These are phyloP conservation scores for Dissostichus mawsoni DNA, from an alignment of 2,113 vertebrate genomes.

Conservation along the genomic window DNA sequence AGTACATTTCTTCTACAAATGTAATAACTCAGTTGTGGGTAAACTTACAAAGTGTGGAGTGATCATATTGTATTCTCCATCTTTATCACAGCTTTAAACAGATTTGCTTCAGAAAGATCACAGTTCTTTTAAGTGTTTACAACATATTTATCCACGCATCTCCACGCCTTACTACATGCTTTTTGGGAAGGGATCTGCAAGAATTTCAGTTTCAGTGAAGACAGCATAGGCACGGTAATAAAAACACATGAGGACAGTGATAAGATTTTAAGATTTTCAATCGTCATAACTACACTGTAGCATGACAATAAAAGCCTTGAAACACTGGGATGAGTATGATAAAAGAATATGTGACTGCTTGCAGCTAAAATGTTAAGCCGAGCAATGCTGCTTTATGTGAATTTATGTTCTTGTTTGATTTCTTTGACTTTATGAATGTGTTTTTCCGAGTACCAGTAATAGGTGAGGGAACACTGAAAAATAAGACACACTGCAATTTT, in stretches of 20 bases:
- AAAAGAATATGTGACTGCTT: conserved; percentile 32
- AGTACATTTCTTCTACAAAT: conserved; percentile 15
- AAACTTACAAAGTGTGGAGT: conserved; percentile 4
- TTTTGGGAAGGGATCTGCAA: conserved; percentile 14
- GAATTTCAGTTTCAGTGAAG: conserved; percentile 5
- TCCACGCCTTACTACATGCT: not conserved
- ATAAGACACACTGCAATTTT: conserved; percentile 11
- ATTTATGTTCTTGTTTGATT: conserved; percentile 49
- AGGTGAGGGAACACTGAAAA: not conserved
- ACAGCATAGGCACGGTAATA: not conserved
- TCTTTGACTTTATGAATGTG: conserved; percentile 38
- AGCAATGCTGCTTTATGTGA: conserved; percentile 38
- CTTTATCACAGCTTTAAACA: conserved; percentile 29
- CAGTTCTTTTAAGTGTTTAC: not conserved
- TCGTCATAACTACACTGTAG: too few relatives aligned
- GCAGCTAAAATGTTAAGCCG: conserved; percentile 33
- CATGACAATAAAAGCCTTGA: not conserved
- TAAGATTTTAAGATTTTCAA: not conserved
- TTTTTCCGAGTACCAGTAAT: conserved; percentile 9
- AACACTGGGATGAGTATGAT: conserved; percentile 12
- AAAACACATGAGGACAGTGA: conserved; percentile 11
- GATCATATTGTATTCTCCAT: conserved; percentile 11
- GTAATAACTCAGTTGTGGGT: conserved; percentile 8
- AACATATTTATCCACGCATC: conserved; percentile 31
- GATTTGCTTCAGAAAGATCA: conserved; percentile 20